A percentile compares a stretch with the other conserved stretches of the same genome.
phyloP scores from a whole-genome alignment of 1,140 invertebrate species.

The Drosophila kurseongensis region DNA sequence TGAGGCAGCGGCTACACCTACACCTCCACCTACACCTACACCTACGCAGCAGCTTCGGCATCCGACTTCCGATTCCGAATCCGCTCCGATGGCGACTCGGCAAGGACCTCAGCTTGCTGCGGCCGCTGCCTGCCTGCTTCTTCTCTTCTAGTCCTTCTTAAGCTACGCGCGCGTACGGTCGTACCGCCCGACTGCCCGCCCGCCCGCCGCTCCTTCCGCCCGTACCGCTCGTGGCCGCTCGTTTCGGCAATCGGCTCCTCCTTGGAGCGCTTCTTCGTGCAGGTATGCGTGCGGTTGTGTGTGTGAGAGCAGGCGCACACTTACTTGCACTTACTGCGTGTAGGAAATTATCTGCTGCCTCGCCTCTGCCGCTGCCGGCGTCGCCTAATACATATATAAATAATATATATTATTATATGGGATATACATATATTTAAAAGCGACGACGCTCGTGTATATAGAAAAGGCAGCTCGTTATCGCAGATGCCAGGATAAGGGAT shows the following conservation, averaged over 20 bases:
- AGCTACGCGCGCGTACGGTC: slow-evolving; percentile 80
- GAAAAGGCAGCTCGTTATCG: slow-evolving; percentile 61
- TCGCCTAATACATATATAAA: slow-evolving; percentile 82
- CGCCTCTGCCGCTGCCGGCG: slow-evolving; percentile 59
- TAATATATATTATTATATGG: slow-evolving; percentile 84
- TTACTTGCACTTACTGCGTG: slow-evolving; percentile 82
- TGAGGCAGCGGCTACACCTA: slow-evolving; percentile 50
- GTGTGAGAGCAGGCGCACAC: slow-evolving; percentile 77
- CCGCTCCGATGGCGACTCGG: slow-evolving; percentile 38
- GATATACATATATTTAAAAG: slow-evolving; percentile 81
- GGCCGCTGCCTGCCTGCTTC: slow-evolving; percentile 73
- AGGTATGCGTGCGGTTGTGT: slow-evolving; percentile 44
- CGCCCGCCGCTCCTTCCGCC: slow-evolving; percentile 46
- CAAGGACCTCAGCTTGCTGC: slow-evolving; percentile 63
- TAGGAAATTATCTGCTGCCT: slow-evolving; percentile 80
- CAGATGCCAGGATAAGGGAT: slow-evolving; percentile 35
- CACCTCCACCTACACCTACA: slow-evolving; percentile 37
- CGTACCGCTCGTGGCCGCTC: slow-evolving; percentile 41
- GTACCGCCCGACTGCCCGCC: slow-evolving; percentile 29
- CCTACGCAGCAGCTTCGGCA: slow-evolving; percentile 57
- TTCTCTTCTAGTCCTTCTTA: slow-evolving; percentile 84
- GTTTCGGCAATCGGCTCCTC: slow-evolving; percentile 60
- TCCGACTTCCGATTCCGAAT: slow-evolving; percentile 38
- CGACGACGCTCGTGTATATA: slow-evolving; percentile 61
- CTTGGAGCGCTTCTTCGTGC: slow-evolving; percentile 71